phyloP scores from a whole-genome alignment of 2,888 invertebrate genomes.

The Drosophila paranaensis region DNA sequence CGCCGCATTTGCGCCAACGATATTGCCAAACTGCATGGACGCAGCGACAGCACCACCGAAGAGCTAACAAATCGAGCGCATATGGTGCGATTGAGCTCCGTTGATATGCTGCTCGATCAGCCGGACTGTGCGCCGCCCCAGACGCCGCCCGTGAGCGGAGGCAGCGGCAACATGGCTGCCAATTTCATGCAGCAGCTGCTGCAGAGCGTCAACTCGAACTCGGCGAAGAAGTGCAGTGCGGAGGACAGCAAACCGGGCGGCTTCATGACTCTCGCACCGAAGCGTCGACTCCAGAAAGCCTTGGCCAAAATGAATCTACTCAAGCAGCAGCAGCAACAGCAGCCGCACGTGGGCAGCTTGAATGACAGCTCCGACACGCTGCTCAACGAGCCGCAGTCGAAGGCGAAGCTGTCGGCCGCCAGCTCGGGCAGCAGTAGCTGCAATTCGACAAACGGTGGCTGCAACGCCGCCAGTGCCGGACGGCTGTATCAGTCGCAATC shows the following conservation, averaged over 20 bases:
- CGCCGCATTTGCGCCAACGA: conserved; percentile 86
- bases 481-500: conserved; percentile 93
- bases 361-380: conserved; percentile 79
- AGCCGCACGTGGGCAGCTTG: conserved; percentile 60
- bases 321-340: conserved; percentile 81
- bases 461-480: conserved; percentile 20
- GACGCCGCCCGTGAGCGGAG: conserved; percentile 54
- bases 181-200: conserved; percentile 86
- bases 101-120: conserved; percentile 87
- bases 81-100: conserved; percentile 89
- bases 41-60: conserved; percentile 77
- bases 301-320: conserved; percentile 94
- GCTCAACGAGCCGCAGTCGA: conserved; percentile 64
- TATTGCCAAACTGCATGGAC: conserved; percentile 88
- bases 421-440: conserved; percentile 71
- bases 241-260: conserved; percentile 86
- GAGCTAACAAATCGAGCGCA: conserved; percentile 74
- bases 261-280: conserved; percentile 94
- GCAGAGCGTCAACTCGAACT: conserved; percentile 79
- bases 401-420: conserved; percentile 66
- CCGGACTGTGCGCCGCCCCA: conserved; percentile 83
- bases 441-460: conserved; percentile 54
- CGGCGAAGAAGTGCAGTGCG: conserved; percentile 75
- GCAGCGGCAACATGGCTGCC: conserved; percentile 74
- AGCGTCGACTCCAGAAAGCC: conserved; percentile 92